Percentiles rank a stretch among this genome's conserved stretches.
Conservation (phyloP, 1,140 invertebrate genomes). For the Phthorimaea operculella region DNA sequence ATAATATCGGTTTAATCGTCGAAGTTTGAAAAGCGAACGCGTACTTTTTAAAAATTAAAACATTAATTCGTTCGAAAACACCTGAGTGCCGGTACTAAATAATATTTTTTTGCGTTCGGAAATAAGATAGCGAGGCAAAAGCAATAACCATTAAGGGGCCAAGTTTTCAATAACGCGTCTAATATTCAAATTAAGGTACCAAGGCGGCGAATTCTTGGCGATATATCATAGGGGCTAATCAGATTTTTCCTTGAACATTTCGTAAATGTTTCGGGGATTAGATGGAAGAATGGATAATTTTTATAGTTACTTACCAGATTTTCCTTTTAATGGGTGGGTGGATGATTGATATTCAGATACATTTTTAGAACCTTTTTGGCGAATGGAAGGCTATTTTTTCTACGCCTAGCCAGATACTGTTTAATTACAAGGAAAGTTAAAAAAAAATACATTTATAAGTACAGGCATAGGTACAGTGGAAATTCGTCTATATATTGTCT, state of each 20-base stretch:
- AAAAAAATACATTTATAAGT: no score
- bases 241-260: constrained; percentile 53
- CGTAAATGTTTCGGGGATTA: constrained; percentile 20
- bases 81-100: constrained; percentile 38
- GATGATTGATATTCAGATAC: no score
- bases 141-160: constrained; percentile 63
- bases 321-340: background rate
- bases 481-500: no score
- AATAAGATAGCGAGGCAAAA: constrained; percentile 49
- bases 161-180: constrained; percentile 67
- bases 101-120: constrained; percentile 35
- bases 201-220: constrained; percentile 48
- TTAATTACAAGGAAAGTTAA: no score
- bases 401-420: no score
- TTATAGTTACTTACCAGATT: constrained; percentile 14
- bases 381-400: no score
- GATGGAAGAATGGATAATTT: constrained; percentile 16
- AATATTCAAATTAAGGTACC: constrained; percentile 65
- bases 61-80: constrained; percentile 26
- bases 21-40: background rate
- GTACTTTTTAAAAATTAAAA: constrained; percentile 20
- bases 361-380: no score
- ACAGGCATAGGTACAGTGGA: no score
- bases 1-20: background rate
- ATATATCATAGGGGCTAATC: constrained; percentile 65